Conservation (phyloP, 2,113 vertebrate genomes). For the Pitta sordida region DNA sequence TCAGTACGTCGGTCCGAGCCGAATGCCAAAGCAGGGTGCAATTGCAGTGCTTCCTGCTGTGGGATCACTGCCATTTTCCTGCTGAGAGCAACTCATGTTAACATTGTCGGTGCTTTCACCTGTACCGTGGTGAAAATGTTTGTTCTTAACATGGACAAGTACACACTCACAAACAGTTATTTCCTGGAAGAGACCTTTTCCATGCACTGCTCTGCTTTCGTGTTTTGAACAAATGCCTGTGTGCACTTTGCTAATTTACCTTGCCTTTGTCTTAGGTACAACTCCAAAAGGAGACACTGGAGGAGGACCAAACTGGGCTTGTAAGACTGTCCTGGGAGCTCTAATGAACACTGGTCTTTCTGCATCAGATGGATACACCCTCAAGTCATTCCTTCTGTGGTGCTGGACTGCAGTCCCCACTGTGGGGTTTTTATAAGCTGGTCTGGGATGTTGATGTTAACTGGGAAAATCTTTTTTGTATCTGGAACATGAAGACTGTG, state of each 20-base stretch:
- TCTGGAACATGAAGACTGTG: conserved; percentile 47
- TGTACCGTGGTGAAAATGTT: conserved; percentile 19
- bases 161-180: background rate
- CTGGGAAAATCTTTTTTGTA: background rate
- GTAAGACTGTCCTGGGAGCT: conserved; percentile 64
- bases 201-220: background rate
- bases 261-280: conserved; percentile 82
- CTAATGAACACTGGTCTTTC: background rate
- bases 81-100: conserved; percentile 84
- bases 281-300: conserved; percentile 99
- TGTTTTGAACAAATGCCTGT: background rate
- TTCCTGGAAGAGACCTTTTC: background rate
- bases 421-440: background rate
- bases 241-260: background rate
- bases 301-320: conserved; percentile 97
- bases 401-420: background rate
- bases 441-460: background rate
- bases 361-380: background rate
- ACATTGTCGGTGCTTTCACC: conserved; percentile 48
- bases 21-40: conserved; percentile 89
- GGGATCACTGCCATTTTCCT: conserved; percentile 92
- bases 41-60: conserved; percentile 87
- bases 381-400: background rate
- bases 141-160: conserved; percentile 71
- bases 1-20: background rate